A percentile compares a stretch with the other conserved stretches of the same genome.
Conservation (phyloP, 2,797 vertebrate species). For the Hoplostethus atlanticus region DNA sequence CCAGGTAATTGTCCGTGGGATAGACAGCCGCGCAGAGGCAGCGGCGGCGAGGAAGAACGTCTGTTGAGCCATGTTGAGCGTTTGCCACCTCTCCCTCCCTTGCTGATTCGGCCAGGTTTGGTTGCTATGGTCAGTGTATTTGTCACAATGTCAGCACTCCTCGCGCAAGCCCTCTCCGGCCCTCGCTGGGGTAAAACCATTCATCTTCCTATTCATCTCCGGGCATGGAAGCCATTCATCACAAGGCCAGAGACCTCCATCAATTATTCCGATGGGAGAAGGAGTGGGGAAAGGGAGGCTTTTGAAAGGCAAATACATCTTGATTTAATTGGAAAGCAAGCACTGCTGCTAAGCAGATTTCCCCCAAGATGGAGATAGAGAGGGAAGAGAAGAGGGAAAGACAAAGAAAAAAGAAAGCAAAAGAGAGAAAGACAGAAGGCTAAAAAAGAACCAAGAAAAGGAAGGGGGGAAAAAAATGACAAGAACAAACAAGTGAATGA, state of each 20-base stretch:
- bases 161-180: slow-evolving; percentile 67
- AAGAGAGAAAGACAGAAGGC: slow-evolving; percentile 30
- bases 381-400: slow-evolving; percentile 39
- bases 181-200: slow-evolving; percentile 78
- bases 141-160: slow-evolving; percentile 88
- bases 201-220: slow-evolving; percentile 88
- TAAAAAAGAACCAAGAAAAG: slow-evolving; percentile 7
- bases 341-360: slow-evolving; percentile 78
- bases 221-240: slow-evolving; percentile 83
- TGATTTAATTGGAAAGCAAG: slow-evolving; percentile 88
- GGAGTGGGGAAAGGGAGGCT: slow-evolving; percentile 73
- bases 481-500: slow-evolving; percentile 28
- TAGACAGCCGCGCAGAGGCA: slow-evolving; percentile 53
- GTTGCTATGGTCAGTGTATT: slow-evolving; percentile 84
- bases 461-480: slow-evolving; percentile 25
- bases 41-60: slow-evolving; percentile 30
- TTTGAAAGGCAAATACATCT: slow-evolving; percentile 89
- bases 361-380: slow-evolving; percentile 70
- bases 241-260: slow-evolving; percentile 83
- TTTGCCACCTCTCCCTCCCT: slow-evolving; percentile 62
- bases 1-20: slow-evolving; percentile 75
- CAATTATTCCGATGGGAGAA: slow-evolving; percentile 85
- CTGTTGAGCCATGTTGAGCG: slow-evolving; percentile 53
- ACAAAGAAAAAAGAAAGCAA: slow-evolving; percentile 36
- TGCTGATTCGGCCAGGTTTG: slow-evolving; percentile 73